Evolutionary conservation across 2,113 vertebrate genomes (phyloP).

Genomic region (Periophthalmodon schlosseri): DNA sequence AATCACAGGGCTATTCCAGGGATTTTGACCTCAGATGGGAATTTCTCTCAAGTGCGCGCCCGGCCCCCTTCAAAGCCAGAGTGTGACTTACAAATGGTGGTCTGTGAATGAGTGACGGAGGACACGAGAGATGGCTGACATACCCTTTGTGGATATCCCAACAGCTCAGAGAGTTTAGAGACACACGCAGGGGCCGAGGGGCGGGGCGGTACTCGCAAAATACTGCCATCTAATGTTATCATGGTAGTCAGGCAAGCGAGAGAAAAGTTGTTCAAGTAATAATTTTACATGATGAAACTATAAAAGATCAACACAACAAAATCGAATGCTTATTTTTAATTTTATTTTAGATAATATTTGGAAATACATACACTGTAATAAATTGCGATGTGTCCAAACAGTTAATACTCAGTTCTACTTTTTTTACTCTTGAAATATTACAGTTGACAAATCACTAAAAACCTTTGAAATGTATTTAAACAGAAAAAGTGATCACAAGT

Average conservation of each 20-base stretch:
- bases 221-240: neutral
- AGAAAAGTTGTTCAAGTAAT: neutral
- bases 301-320: too few species aligned
- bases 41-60: slow-evolving; percentile 64
- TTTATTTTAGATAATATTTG: too few species aligned
- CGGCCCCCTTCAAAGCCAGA: slow-evolving; percentile 73
- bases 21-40: slow-evolving; percentile 69
- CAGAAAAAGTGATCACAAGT: neutral
- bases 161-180: slow-evolving; percentile 50
- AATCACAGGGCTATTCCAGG: slow-evolving; percentile 76
- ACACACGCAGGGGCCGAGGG: slow-evolving; percentile 16
- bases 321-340: too few species aligned
- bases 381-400: too few species aligned
- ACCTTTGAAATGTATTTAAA: neutral
- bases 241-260: neutral
- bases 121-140: slow-evolving; percentile 68
- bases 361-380: too few species aligned
- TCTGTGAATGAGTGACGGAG: slow-evolving; percentile 73
- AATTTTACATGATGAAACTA: neutral
- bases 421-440: neutral
- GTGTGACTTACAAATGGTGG: slow-evolving; percentile 81
- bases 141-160: slow-evolving; percentile 58
- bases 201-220: neutral
- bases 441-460: neutral
- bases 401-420: too few species aligned